Percentiles rank a stretch among this genome's conserved stretches.
Evolutionary conservation across 2,113 vertebrate species (phyloP).

Genomic region (Tympanuchus pallidicinctus): DNA sequence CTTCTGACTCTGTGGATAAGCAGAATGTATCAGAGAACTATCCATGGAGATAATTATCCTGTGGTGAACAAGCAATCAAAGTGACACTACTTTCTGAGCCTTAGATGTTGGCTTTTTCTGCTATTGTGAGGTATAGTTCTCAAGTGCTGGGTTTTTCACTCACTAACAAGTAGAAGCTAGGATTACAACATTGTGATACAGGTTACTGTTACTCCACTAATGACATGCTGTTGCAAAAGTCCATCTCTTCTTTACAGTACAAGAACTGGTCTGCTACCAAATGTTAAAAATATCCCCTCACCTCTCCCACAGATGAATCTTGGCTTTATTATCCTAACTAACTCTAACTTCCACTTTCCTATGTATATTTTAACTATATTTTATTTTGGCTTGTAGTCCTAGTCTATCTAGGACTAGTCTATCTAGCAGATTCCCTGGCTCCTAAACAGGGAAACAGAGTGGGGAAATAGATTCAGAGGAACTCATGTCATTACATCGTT

Average conservation of each 20-base stretch:
- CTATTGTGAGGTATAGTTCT: neutral
- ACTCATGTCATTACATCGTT: neutral
- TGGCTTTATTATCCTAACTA: neutral
- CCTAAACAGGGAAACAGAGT: neutral
- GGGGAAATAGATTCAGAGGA: neutral
- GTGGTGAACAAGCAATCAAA: neutral
- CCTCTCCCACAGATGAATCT: neutral
- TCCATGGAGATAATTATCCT: neutral
- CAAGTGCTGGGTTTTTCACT: neutral
- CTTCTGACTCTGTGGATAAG: neutral
- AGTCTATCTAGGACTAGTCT: neutral
- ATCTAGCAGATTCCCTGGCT: neutral
- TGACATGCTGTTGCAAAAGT: neutral
- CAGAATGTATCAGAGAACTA: neutral
- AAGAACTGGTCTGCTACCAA: neutral
- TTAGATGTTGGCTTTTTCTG: neutral
- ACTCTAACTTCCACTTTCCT: neutral
- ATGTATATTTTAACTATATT: neutral
- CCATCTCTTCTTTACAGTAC: neutral
- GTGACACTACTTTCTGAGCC: neutral
- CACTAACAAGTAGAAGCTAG: neutral
- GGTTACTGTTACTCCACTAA: neutral
- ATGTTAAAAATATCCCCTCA: neutral
- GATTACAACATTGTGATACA: neutral
- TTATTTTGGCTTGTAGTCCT: neutral